These are phyloP conservation scores for Hydrotaea cyrtoneurina DNA, from an alignment of 2,888 invertebrate genomes.

Conservation along the genomic window DNA sequence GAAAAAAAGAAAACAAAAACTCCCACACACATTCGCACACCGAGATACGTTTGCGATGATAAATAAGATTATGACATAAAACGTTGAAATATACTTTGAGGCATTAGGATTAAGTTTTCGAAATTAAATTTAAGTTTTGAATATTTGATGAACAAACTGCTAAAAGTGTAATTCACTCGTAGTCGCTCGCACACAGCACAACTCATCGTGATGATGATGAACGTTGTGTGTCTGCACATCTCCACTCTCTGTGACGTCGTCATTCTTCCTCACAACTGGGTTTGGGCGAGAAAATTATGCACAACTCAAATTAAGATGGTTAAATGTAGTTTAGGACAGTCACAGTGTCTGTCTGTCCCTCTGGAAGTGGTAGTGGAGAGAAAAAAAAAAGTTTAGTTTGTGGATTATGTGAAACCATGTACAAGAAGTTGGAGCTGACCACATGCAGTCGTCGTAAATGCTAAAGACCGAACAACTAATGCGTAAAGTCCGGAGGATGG, in stretches of 20 bases:
- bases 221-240: background rate
- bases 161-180: background rate
- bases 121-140: constrained; percentile 33
- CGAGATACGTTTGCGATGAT: background rate
- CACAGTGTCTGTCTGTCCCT: too few species aligned
- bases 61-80: constrained; percentile 17
- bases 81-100: background rate
- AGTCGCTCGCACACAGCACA: background rate
- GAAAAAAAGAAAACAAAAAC: background rate
- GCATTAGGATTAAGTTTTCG: constrained; percentile 4
- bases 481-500: background rate
- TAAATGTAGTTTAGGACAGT: background rate
- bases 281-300: background rate
- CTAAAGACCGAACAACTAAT: background rate
- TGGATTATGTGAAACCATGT: background rate
- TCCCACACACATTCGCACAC: too few species aligned
- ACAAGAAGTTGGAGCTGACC: background rate
- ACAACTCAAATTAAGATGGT: constrained; percentile 13
- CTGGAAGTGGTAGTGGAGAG: too few species aligned
- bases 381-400: too few species aligned
- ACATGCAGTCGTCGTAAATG: background rate
- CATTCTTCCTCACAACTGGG: background rate
- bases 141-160: constrained; percentile 25
- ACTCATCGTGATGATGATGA: background rate
- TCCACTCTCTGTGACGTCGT: background rate